These are phyloP conservation scores for Glaucopsyche alexis DNA, from an alignment of 2,888 invertebrate species.

Conservation along the genomic window DNA sequence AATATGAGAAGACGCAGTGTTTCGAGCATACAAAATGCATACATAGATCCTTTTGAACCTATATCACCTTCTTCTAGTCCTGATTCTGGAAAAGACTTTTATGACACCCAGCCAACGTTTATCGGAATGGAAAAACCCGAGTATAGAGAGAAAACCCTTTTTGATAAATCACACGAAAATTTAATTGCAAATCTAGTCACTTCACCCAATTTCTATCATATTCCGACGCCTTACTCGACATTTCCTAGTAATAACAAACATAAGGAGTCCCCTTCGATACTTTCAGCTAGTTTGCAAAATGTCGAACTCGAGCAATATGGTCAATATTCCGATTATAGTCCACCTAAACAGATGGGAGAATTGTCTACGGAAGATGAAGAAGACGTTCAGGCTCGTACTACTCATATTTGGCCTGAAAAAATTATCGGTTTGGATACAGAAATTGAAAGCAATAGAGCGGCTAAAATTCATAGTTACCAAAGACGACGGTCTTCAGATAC, in stretches of 20 bases:
- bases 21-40: constrained; percentile 63
- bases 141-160: constrained; percentile 74
- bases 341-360: constrained; percentile 65
- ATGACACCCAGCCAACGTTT: constrained; percentile 75
- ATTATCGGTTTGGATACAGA: constrained; percentile 76
- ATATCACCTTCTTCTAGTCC: constrained; percentile 83
- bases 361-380: constrained; percentile 78
- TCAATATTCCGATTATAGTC: constrained; percentile 62
- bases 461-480: constrained; percentile 75
- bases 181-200: constrained; percentile 75
- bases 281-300: constrained; percentile 85
- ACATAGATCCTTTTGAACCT: constrained; percentile 68
- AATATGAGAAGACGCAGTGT: constrained; percentile 58
- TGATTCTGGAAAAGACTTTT: constrained; percentile 83
- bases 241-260: constrained; percentile 81
- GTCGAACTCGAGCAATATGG: constrained; percentile 83
- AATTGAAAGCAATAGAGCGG: constrained; percentile 66
- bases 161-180: constrained; percentile 81
- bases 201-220: constrained; percentile 76
- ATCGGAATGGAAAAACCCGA: constrained; percentile 69
- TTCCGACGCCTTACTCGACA: constrained; percentile 81
- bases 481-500: constrained; percentile 85
- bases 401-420: constrained; percentile 80
- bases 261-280: constrained; percentile 81
- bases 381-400: constrained; percentile 70